Base-by-base conservation (phyloP, 2,113 vertebrate genomes). In the Mungos mungo region DNA sequence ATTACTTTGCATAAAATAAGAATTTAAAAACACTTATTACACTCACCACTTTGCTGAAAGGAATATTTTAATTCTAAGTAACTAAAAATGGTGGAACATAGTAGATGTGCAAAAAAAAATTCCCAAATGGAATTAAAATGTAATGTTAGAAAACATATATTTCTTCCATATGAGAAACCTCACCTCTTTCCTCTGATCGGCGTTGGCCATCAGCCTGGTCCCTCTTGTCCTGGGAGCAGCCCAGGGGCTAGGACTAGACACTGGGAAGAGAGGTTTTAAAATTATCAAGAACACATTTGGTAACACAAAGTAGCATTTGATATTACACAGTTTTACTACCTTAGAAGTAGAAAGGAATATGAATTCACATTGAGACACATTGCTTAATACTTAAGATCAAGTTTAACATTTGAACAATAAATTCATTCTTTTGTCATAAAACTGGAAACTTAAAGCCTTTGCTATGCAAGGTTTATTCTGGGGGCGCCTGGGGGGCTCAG, bases 141-240 rank as follows among this genome's bases (percentile, higher is more conserved):
- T 1, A 18, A 5, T 21, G 16, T 33, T 52, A 57, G 47, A 47
- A 74, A 79, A 23, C 13, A 29, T 3, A 74, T 8, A 47, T 89
- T 25, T 57, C 80, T 38, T n/a, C 38, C 12, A 0, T 2, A 2
- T 13, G 47, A 66, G 57, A 79, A 60, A 33, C 5, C 95, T 97
- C 91, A 92, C 90, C 74, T 76, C 89, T 93, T 95, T 92, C 52
- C 80, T 60, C n/a, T 21, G 76, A 72, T 65, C 76, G 33, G 25
- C 0, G 0, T 1, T 41, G 35, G 4, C 65, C 52, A 85, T 27
- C 3, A 45, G 74, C 33, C 82, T 7, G 3, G 0, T 16, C 3
- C 15, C 19, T 5, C 12, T 54, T 94, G 88, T 96, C 63, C 35
- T 2, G 38, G 91, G 81, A 65, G 33, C 50, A 29, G 18, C 7